Base-by-base conservation (phyloP, 1,140 invertebrate species). In the Dreissena rostriformis region DNA sequence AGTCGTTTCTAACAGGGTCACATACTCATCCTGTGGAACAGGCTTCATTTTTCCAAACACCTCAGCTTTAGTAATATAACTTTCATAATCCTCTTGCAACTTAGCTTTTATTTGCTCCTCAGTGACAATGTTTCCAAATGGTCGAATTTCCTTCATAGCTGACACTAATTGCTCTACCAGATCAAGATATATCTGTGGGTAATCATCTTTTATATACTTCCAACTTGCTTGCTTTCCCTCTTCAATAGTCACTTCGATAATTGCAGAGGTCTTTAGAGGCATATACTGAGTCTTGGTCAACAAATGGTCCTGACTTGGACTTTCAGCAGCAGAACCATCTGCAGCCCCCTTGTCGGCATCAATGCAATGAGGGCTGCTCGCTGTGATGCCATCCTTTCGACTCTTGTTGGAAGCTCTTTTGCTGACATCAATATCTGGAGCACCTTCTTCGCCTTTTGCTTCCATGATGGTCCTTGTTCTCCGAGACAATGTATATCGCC, bases 381-480 rank as follows among this genome's bases (percentile, higher is more conserved):
- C 17, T 5, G 57, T 5, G 57, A 24, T 2, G 12, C 17, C 17
- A 24, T 61, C 57, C 17, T 61, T 61, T 61, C 57, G 17, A 5
- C 2, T 39, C 39, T 8, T 39, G 39, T 39, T 39, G 2, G 39
- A 39, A 39, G 39, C 19, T 11, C 11, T 22, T 26, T 26, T 63
- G 61, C 61, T 63, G 39, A 39, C 39, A 39, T 39, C 39, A 39
- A 39, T 39, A 39, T 68, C 76, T 17, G 14, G 17, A 19, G 19
- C 55, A 75, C 65, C 51, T 24, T 63, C 29, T 11, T 71, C 73
- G 19, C 81, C 81, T 26, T 83, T 83, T 19, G 81, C 81, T 67
- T 83, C 81, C 81, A 76, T 83, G 11, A 83, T 83, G 49, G 81
- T 83, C 57, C 61, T 67, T 17, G 81, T 83, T 61, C 81, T 24